Conservation (phyloP, 1,140 invertebrate species). For the Penaeus chinensis region DNA sequence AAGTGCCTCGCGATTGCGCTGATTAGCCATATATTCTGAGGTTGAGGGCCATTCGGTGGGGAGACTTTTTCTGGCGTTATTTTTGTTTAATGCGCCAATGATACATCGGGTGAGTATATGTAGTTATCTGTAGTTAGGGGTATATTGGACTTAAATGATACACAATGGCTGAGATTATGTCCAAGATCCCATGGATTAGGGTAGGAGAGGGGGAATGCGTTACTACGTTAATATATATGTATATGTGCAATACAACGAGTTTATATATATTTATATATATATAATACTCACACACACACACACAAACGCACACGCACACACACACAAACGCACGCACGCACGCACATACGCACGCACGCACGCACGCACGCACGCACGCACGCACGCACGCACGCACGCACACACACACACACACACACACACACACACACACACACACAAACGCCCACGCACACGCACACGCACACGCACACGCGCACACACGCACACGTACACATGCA, state of each 20-base stretch:
- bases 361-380: not conserved
- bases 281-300: not conserved
- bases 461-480: not conserved
- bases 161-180: too few species aligned
- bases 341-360: not conserved
- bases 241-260: not conserved
- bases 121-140: too few species aligned
- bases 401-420: not conserved
- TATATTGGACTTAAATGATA: too few species aligned
- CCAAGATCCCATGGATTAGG: too few species aligned
- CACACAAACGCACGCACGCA: not conserved
- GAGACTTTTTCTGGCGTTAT: too few species aligned
- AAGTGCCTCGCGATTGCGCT: conserved; percentile 11
- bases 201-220: too few species aligned
- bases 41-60: too few species aligned
- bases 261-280: conserved; percentile 4
- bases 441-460: not conserved
- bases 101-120: too few species aligned
- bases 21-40: conserved; percentile 11
- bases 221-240: conserved; percentile 2
- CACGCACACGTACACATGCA: not conserved
- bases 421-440: not conserved
- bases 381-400: not conserved
- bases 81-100: too few species aligned
- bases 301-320: not conserved